Evolutionary conservation across 2,888 invertebrate species (phyloP), one percentile per base, ranked within the genome.

Genomic region (Osedax frankpressi): DNA sequence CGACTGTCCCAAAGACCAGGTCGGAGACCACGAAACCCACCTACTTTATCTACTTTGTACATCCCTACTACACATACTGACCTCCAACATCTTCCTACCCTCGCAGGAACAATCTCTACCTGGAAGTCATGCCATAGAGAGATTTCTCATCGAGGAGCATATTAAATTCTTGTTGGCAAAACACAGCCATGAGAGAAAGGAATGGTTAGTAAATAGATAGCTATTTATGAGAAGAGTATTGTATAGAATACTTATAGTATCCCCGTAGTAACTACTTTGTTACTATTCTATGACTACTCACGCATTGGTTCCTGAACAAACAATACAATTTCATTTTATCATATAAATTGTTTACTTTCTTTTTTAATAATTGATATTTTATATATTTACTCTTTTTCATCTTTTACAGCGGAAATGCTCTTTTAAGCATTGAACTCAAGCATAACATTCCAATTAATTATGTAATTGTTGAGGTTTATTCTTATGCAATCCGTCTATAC

Each of bases 61-160:
- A n/a, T n/a, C n/a, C n/a, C n/a, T n/a, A n/a, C n/a, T n/a, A n/a
- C n/a, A n/a, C n/a, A n/a, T n/a, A n/a, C n/a, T n/a, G n/a, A n/a
- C n/a, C n/a, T n/a, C n/a, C n/a, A n/a, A n/a, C n/a, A n/a, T n/a
- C n/a, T n/a, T n/a, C n/a, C n/a, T n/a, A n/a, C n/a, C n/a, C n/a
- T 69, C 67, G 26, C 78, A 85, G 85, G 86, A 85, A 3, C 85
- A 86, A 3, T 83, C 86, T 67, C 86, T 98, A 73, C 98, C 98
- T 0, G 96, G 95, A 44, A 92, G 93, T 26, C 95, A 97, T 86
- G 93, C 97, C 0, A 95, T 98, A 76, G 98, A 99, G 84, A 87
- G 98, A 75, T 97, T 94, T 85, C 88, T 98, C 0, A 94, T 99
- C 79, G 98, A 99, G 83, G 96, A 97, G 84, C 96, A 98, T 82